Evolutionary conservation across 2,797 vertebrate genomes (phyloP).

Genomic region (Melanotaenia parkinsoni): DNA sequence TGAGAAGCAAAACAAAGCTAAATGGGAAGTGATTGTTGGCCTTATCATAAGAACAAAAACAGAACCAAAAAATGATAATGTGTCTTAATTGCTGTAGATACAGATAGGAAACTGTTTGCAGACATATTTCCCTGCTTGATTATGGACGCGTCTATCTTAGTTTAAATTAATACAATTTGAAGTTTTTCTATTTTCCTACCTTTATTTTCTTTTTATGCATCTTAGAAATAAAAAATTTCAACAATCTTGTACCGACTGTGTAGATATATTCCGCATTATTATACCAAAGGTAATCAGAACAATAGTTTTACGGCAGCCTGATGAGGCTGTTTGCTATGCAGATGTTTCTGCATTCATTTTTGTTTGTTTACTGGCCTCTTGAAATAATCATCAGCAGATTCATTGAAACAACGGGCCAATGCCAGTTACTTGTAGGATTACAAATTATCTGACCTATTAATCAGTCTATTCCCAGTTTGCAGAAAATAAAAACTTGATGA

Average conservation of each 20-base stretch:
- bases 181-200: too few species aligned
- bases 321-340: constrained; percentile 1
- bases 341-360: not conserved
- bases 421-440: not conserved
- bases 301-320: not conserved
- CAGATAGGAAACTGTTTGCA: not conserved
- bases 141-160: not conserved
- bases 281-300: not conserved
- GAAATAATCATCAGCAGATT: not conserved
- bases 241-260: not conserved
- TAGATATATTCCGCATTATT: not conserved
- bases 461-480: not conserved
- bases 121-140: not conserved
- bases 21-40: not conserved
- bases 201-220: not conserved
- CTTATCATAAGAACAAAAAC: not conserved
- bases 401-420: not conserved
- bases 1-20: not conserved
- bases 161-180: not conserved
- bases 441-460: not conserved
- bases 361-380: not conserved
- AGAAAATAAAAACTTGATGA: not conserved
- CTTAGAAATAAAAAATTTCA: not conserved
- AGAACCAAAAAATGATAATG: not conserved
- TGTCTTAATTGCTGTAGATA: not conserved